Evolutionary conservation across 2,797 vertebrate species (phyloP), one percentile per base, ranked within the genome.

Genomic region (Cyprinodon diabolis): DNA sequence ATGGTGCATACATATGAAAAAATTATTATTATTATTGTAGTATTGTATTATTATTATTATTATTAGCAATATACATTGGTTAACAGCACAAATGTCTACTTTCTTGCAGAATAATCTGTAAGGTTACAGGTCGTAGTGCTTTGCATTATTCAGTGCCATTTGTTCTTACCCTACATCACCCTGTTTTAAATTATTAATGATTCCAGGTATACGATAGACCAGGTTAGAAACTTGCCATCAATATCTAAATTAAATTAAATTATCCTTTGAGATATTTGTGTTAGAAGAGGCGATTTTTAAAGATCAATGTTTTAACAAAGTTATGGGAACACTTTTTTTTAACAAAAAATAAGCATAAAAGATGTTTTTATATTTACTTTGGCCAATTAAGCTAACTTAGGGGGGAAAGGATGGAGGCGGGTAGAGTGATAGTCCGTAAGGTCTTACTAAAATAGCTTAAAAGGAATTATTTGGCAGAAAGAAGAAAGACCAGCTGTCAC

Each of bases 401-500:
- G 62, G 73, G 49, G 88, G 66, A 48, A 45, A 56, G 72, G 21
- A 77, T 83, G 52, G 80, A 77, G 80, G 69, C 66, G 76, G 71
- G 65, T 68, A 90, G 91, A 67, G 76, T 69, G 54, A 60, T 74
- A 80, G 71, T 72, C 52, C 76, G 77, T 69, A 30, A 74, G 56
- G 81, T 75, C 69, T 74, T 57, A 80, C 80, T 84, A 89, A 86
- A 54, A 81, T 62, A 48, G 75, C 76, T 87, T 86, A 86, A 74
- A 62, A 74, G 72, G 89, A 96, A 95, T 94, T 92, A 87, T 81
- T 69, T 84, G 81, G 71, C 73, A 67, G 6, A 68, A 51, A 69
- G 49, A 66, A 72, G 60, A 80, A 66, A 82, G 76, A 77, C 74
- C 77, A 79, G 81, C 75, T 78, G 77, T 65, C 75, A 48, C 68